phyloP scores from a whole-genome alignment of 2,797 vertebrate genomes.

The Rhinoraja longicauda region DNA sequence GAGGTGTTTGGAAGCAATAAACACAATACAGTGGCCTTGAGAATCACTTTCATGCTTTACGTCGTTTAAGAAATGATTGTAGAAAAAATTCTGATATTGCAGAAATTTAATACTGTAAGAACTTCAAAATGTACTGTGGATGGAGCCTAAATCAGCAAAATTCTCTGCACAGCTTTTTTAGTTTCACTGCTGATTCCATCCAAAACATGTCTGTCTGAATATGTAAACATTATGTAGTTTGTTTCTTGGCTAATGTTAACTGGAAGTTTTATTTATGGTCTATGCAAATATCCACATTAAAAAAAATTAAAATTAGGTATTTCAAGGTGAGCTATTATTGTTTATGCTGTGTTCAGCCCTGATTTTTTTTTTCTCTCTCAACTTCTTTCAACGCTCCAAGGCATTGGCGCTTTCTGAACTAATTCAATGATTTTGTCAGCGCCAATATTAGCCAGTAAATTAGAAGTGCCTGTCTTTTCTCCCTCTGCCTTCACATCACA shows the following conservation, averaged over 20 bases:
- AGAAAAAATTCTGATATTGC: neutral
- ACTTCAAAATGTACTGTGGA: neutral
- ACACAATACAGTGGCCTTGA: neutral
- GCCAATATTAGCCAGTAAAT: neutral
- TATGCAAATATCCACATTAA: neutral
- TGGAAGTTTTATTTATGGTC: neutral
- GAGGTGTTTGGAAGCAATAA: neutral
- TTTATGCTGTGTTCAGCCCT: neutral
- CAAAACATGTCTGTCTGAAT: neutral
- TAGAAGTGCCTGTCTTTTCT: neutral
- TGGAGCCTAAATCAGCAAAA: neutral
- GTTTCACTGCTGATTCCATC: neutral
- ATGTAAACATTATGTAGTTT: no score
- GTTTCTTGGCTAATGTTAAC: neutral
- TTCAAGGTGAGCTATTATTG: neutral
- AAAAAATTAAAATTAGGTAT: neutral
- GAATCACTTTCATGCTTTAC: neutral
- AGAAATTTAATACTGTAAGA: neutral
- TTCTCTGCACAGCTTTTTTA: neutral
- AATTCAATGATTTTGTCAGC: neutral
- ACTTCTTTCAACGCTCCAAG: neutral
- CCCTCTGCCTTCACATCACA: neutral
- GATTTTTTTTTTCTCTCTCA: neutral
- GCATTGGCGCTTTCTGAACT: neutral
- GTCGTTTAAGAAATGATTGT: neutral